phyloP scores from a whole-genome alignment of 2,113 vertebrate genomes.

The Crotalus tigris region DNA sequence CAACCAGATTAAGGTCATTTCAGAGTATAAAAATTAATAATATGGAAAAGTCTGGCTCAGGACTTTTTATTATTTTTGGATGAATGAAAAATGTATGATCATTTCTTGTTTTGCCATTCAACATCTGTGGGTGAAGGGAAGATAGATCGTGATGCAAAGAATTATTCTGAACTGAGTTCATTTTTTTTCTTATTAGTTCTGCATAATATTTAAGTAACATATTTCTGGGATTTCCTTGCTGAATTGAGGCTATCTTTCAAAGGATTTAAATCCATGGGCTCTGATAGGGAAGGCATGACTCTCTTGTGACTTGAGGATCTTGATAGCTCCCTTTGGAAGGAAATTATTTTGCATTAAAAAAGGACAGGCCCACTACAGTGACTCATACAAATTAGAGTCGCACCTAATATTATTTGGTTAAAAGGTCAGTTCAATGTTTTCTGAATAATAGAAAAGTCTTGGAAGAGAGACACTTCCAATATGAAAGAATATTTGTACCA shows the following conservation, averaged over 20 bases:
- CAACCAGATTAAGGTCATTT: background rate
- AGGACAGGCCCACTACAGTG: slow-evolving; percentile 18
- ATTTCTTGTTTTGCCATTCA: slow-evolving; percentile 7
- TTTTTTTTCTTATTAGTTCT: slow-evolving; percentile 26
- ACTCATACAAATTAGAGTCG: slow-evolving; percentile 10
- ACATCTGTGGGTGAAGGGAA: slow-evolving; percentile 15
- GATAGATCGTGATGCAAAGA: background rate
- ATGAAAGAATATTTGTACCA: background rate
- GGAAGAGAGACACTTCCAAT: background rate
- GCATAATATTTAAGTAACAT: slow-evolving; percentile 16
- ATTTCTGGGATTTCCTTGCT: slow-evolving; percentile 35
- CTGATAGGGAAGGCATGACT: slow-evolving; percentile 33
- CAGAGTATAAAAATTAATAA: slow-evolving; percentile 13
- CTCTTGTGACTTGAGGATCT: slow-evolving; percentile 46
- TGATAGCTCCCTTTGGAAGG: slow-evolving; percentile 40
- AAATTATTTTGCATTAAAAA: slow-evolving; percentile 51
- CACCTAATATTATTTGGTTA: background rate
- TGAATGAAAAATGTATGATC: slow-evolving; percentile 22
- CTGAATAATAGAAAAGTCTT: background rate
- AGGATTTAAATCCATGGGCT: slow-evolving; percentile 16
- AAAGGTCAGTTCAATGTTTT: background rate
- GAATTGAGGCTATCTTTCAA: slow-evolving; percentile 37
- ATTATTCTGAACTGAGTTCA: slow-evolving; percentile 20
- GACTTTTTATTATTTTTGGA: slow-evolving; percentile 39
- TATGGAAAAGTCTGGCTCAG: slow-evolving; percentile 12